phyloP scores from a whole-genome alignment of 2,113 vertebrate genomes.

The Corvus hawaiiensis region DNA sequence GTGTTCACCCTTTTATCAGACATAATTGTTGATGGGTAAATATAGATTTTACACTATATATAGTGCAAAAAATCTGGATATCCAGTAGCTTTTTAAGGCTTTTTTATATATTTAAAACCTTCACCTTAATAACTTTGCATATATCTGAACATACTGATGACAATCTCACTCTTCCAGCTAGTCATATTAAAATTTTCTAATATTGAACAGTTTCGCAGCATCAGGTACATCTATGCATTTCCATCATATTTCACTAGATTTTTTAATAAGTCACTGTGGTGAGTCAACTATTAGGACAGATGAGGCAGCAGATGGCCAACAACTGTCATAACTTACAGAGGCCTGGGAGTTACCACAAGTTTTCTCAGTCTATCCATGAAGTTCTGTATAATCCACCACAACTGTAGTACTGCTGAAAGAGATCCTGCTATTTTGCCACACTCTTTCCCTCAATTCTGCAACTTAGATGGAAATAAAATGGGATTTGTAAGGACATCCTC shows the following conservation, averaged over 20 bases:
- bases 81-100: neutral
- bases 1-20: neutral
- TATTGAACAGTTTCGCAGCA: neutral
- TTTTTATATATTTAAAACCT: neutral
- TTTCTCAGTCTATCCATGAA: neutral
- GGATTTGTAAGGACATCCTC: neutral
- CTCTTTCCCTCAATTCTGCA: neutral
- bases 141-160: neutral
- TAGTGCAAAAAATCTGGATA: neutral
- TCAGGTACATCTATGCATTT: neutral
- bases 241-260: neutral
- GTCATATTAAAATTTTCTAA: neutral
- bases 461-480: neutral
- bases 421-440: neutral
- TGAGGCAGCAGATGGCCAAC: neutral
- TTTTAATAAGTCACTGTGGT: neutral
- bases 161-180: neutral
- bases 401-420: neutral
- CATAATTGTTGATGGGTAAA: neutral
- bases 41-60: neutral
- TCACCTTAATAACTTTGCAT: neutral
- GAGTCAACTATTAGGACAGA: neutral
- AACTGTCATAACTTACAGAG: neutral
- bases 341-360: neutral
- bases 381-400: neutral